Percentiles rank a stretch among this genome's conserved stretches.
Conservation (phyloP, 1,140 invertebrate genomes). For the Lanistes nyassanus region DNA sequence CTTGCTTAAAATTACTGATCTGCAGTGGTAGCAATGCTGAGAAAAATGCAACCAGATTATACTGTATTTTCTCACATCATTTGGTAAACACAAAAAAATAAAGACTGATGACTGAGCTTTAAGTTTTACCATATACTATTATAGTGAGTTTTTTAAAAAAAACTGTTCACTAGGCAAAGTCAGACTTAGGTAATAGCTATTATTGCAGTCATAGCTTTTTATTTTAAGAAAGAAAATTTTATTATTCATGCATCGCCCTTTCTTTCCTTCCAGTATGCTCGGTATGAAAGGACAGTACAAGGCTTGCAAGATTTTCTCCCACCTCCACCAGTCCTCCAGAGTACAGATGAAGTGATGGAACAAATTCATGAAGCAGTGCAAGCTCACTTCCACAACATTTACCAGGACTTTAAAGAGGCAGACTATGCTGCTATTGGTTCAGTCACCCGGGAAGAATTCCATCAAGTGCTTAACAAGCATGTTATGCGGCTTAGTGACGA, state of each 20-base stretch:
- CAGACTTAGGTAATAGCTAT: no score
- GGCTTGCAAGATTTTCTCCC: conserved; percentile 38
- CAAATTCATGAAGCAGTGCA: conserved; percentile 52
- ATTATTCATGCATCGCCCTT: not conserved
- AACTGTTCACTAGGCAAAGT: no score
- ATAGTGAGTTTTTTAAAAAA: no score
- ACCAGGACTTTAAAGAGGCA: conserved; percentile 49
- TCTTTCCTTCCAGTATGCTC: conserved; percentile 2
- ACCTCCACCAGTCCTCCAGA: conserved; percentile 32
- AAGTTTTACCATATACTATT: no score
- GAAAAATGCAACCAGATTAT: no score
- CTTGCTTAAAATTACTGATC: no score
- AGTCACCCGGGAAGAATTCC: conserved; percentile 58
- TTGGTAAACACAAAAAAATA: no score
- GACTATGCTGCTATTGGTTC: conserved; percentile 63
- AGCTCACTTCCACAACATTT: conserved; percentile 48
- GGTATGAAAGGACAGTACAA: not conserved
- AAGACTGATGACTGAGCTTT: no score
- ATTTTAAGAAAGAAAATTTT: no score
- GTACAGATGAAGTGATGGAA: conserved; percentile 50
- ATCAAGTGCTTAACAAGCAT: conserved; percentile 48
- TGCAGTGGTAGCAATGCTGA: no score
- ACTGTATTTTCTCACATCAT: no score
- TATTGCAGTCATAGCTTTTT: no score
- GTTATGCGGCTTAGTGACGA: conserved; percentile 58